Evolutionary conservation across 1,140 invertebrate species (phyloP).

Genomic region (Onthophagus taurus): DNA sequence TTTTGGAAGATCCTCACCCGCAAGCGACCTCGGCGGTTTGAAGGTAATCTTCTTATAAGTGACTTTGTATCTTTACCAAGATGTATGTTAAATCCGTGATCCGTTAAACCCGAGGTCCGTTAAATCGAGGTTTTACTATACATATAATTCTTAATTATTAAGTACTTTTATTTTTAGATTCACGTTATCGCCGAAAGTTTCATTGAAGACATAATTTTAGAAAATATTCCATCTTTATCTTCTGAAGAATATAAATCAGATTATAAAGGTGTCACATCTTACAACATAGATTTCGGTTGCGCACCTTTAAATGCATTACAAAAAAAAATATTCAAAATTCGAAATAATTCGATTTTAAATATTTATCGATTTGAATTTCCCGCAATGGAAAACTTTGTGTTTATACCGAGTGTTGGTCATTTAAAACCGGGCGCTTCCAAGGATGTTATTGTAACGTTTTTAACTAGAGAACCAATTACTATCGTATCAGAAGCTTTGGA

Average conservation of each 20-base stretch:
- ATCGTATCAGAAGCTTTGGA: constrained; percentile 18
- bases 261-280: constrained; percentile 1
- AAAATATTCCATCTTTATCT: constrained; percentile 11
- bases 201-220: constrained; percentile 19
- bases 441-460: constrained; percentile 27
- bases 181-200: constrained; percentile 17
- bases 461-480: constrained; percentile 17
- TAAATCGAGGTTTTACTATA: too few species aligned
- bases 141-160: too few species aligned
- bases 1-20: too few species aligned
- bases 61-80: too few species aligned
- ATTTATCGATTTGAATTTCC: constrained; percentile 28
- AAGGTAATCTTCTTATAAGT: too few species aligned
- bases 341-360: constrained; percentile 20
- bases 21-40: too few species aligned
- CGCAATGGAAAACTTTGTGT: constrained; percentile 18
- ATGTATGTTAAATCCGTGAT: too few species aligned
- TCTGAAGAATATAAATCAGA: not conserved
- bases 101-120: too few species aligned
- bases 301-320: constrained; percentile 19
- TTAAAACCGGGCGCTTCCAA: constrained; percentile 25
- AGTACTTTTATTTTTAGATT: constrained; percentile 19
- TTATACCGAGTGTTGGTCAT: constrained; percentile 28
- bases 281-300: constrained; percentile 25
- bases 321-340: constrained; percentile 24